Base-by-base conservation (phyloP, 2,888 invertebrate species). In the Thecocarcelia acutangulata region DNA sequence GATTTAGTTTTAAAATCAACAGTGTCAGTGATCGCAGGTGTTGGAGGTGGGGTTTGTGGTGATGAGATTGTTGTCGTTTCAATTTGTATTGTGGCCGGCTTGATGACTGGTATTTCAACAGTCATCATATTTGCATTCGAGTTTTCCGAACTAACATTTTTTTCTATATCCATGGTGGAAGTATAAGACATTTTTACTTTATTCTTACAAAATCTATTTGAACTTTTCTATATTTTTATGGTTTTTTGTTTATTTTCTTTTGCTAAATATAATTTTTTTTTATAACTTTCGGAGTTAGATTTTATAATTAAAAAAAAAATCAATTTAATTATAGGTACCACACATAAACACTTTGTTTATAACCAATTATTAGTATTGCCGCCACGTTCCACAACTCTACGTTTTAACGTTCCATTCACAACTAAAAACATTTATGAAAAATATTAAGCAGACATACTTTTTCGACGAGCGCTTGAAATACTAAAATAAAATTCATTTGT, bases 371-470 rank as follows among this genome's bases (percentile, higher is more conserved):
- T 28, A 52, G 40, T 28, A 44, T 42, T 68, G 37, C 46, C 59
- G 46, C n/a, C 42, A n/a, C 24, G n/a, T 9, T 6, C 37, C 21
- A 52, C 79, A 61, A 77, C 68, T 85, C 84, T 83, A 85, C 87
- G 85, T 86, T 85, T 84, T 78, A 85, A 85, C 87, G 87, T 86
- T 86, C 87, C 84, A 85, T 85, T 85, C 86, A 84, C 88, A 85
- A 88, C 87, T 88, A 85, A 88, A 83, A 77, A 84, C 6, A 42
- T 85, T 75, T 70, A 52, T 64, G 46, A n/a, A 52, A 72, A 58
- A 64, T 15, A 56, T 54, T 56, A 37, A 37, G 0, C n/a, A 12
- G 13, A 19, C 19, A n/a, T 21, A 54, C 2, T 1, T 80, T 83
- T 78, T 11, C 63, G 40, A 48, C 37, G 44, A 74, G 56, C 63